Conservation (phyloP, 2,113 vertebrate genomes). For the Megaleporinus macrocephalus region DNA sequence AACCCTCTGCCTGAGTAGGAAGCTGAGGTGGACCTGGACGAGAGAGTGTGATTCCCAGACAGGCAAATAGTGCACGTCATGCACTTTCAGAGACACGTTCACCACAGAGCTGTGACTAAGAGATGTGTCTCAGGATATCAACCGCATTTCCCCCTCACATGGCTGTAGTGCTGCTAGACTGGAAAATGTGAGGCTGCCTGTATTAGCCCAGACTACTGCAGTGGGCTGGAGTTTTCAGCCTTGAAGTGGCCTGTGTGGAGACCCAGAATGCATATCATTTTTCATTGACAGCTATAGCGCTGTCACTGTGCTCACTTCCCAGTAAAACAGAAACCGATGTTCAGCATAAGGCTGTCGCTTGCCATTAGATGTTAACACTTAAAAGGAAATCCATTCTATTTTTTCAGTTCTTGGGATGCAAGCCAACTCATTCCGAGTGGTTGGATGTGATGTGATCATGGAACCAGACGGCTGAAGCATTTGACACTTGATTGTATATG, state of each 20-base stretch:
- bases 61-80: constrained; percentile 35
- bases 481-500: no score
- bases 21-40: constrained; percentile 29
- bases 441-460: no score
- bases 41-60: constrained; percentile 37
- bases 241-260: neutral
- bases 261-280: neutral
- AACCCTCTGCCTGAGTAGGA: constrained; percentile 36
- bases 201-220: neutral
- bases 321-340: no score
- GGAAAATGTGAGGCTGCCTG: constrained; percentile 39
- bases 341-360: no score
- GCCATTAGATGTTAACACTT: no score
- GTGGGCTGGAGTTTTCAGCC: no score
- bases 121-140: constrained; percentile 37
- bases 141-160: constrained; percentile 45
- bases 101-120: constrained; percentile 57
- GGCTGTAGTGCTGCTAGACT: constrained; percentile 31
- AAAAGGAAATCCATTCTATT: no score
- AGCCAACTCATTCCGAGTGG: no score
- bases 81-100: constrained; percentile 32
- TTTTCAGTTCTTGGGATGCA: no score
- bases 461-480: no score
- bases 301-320: no score
- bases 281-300: neutral